Base-by-base conservation (phyloP, 1,140 invertebrate species). In the Drosophila ambigua region DNA sequence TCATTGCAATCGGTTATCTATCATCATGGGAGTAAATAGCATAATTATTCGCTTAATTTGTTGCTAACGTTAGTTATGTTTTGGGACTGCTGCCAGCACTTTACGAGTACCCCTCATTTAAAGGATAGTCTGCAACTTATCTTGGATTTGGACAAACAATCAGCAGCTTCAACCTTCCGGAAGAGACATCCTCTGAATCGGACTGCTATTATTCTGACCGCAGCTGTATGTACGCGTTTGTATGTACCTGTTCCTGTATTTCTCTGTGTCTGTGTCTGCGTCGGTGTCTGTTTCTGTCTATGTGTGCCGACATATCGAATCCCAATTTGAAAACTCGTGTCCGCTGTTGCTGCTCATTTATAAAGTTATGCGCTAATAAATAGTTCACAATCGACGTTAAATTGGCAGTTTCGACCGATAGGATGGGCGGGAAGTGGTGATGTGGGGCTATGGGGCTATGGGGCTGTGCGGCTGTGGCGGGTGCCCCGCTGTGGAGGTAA, bases 291-390 rank as follows among this genome's bases (percentile, higher is more conserved):
- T 49, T 9, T 61, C 45, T 68, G 35, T 13, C 4, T 39, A 13
- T 39, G 11, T 39, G 11, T 39, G 35, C 35, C 11, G 11, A 39
- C 35, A 48, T 43, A 26, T 69, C 67, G 41, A 43, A 35, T 69
- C 50, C 35, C 35, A 58, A 69, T 71, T 69, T 35, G 13, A 7
- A 16, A 68, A 68, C 45, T 26, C 64, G 49, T 39, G 43, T 31
- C 64, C 63, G 44, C 35, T 39, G 35, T 43, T 28, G 26, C 51
- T 26, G 46, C 71, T 72, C 75, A 64, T 82, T 87, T 88, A 82
- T 87, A 72, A 78, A 69, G 78, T 82, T 82, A 87, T 82, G 72
- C 78, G 75, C 80, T 88, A 87, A 87, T 87, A 87, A 88, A 87
- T 88, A 82, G 82, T 87, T 87, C 80, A 88, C 83, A 87, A 88